Evolutionary conservation across 2,797 vertebrate genomes (phyloP).

Genomic region (Natrix natrix): DNA sequence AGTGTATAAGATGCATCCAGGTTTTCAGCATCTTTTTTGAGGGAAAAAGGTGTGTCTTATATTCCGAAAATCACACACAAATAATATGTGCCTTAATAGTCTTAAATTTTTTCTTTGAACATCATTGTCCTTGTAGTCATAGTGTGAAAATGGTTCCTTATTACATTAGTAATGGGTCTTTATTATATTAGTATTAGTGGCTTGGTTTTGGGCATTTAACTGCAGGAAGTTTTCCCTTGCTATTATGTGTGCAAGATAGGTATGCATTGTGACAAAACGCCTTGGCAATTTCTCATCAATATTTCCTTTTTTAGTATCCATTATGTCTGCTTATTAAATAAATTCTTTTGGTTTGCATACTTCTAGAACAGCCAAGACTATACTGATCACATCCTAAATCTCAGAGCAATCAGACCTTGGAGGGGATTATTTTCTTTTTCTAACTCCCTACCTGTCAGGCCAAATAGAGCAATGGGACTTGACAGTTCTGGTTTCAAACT

Average conservation of each 20-base stretch:
- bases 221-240: constrained; percentile 49
- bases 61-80: constrained; percentile 45
- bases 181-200: constrained; percentile 46
- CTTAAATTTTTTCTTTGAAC: constrained; percentile 41
- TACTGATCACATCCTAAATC: constrained; percentile 9
- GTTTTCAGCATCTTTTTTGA: no score
- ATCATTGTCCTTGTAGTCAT: constrained; percentile 33
- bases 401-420: constrained; percentile 15
- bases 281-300: not conserved
- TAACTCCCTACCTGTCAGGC: constrained; percentile 59
- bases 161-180: constrained; percentile 43
- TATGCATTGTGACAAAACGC: constrained; percentile 24
- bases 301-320: constrained; percentile 40
- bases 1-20: no score
- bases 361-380: constrained; percentile 25
- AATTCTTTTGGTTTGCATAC: constrained; percentile 12
- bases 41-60: no score
- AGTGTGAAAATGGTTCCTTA: constrained; percentile 55
- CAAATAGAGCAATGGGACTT: constrained; percentile 61
- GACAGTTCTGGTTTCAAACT: constrained; percentile 67
- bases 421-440: constrained; percentile 45
- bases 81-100: constrained; percentile 46
- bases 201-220: constrained; percentile 51
- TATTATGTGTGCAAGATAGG: constrained; percentile 45
- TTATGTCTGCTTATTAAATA: constrained; percentile 27